Percentiles rank a stretch among this genome's conserved stretches.
phyloP scores from a whole-genome alignment of 2,113 vertebrate genomes.

The Progne subis region DNA sequence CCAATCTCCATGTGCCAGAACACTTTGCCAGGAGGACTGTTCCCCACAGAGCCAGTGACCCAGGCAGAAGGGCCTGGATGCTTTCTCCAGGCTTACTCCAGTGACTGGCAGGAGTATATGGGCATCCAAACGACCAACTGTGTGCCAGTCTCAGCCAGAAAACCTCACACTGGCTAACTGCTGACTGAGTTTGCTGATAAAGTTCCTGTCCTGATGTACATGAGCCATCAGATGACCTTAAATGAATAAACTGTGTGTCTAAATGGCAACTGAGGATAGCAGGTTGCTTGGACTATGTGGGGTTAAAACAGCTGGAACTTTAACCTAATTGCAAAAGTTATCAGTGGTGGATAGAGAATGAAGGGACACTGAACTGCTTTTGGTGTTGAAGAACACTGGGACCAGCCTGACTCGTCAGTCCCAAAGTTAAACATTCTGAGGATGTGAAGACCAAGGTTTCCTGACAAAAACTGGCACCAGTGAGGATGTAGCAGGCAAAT shows the following conservation, averaged over 20 bases:
- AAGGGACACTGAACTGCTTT: background rate
- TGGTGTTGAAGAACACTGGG: fast-evolving
- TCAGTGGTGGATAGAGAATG: background rate
- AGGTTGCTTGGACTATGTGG: background rate
- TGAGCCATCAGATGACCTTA: background rate
- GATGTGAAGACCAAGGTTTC: background rate
- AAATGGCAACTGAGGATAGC: background rate
- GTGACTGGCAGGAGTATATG: background rate
- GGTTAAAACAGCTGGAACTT: background rate
- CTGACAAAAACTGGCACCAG: background rate
- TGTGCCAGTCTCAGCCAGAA: background rate
- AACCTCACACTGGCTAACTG: background rate
- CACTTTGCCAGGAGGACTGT: background rate
- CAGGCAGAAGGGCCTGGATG: background rate
- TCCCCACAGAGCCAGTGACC: background rate
- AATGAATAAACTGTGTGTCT: background rate
- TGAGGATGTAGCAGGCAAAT: background rate
- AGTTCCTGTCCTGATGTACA: background rate
- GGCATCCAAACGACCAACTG: fast-evolving
- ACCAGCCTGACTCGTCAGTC: background rate
- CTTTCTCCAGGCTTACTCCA: background rate
- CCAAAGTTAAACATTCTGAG: background rate
- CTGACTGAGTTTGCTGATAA: background rate
- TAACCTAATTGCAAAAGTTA: background rate
- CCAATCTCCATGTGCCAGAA: background rate